Evolutionary conservation across 2,888 invertebrate species (phyloP).

Genomic region (Apoderus coryli): DNA sequence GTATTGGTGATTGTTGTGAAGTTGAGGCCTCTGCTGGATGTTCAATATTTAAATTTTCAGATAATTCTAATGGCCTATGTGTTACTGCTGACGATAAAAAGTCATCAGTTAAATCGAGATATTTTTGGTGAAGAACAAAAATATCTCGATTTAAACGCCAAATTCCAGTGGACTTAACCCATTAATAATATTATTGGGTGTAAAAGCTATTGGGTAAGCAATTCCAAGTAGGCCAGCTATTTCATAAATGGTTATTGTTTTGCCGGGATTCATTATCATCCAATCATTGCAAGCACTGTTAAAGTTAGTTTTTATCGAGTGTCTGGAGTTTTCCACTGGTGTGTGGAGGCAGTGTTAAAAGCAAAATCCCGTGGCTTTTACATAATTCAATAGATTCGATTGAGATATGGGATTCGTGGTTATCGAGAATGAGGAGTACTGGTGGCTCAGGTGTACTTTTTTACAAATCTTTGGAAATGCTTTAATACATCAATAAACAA

Average conservation of each 20-base stretch:
- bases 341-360: slow-evolving; percentile 12
- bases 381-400: slow-evolving; percentile 10
- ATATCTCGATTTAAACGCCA: slow-evolving; percentile 11
- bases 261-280: slow-evolving; percentile 10
- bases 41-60: not conserved
- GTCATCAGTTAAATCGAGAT: too few relatives aligned
- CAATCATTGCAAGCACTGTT: slow-evolving; percentile 11
- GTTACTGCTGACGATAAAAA: slow-evolving; percentile 11
- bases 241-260: slow-evolving; percentile 11
- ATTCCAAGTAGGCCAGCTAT: slow-evolving; percentile 10
- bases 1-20: slow-evolving; percentile 5
- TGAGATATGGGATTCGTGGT: slow-evolving; percentile 10
- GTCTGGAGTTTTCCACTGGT: slow-evolving; percentile 14
- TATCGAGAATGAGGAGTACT: slow-evolving; percentile 6
- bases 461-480: slow-evolving; percentile 9
- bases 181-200: slow-evolving; percentile 10
- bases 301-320: slow-evolving; percentile 11
- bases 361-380: too few relatives aligned
- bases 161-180: slow-evolving; percentile 11
- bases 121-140: too few relatives aligned
- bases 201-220: slow-evolving; percentile 12
- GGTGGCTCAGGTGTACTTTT: slow-evolving; percentile 9
- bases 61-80: slow-evolving; percentile 6
- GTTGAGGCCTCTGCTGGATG: slow-evolving; percentile 7
- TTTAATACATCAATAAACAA: slow-evolving; percentile 9